Conservation (phyloP, 2,113 vertebrate species). For the Melierax canorus region DNA sequence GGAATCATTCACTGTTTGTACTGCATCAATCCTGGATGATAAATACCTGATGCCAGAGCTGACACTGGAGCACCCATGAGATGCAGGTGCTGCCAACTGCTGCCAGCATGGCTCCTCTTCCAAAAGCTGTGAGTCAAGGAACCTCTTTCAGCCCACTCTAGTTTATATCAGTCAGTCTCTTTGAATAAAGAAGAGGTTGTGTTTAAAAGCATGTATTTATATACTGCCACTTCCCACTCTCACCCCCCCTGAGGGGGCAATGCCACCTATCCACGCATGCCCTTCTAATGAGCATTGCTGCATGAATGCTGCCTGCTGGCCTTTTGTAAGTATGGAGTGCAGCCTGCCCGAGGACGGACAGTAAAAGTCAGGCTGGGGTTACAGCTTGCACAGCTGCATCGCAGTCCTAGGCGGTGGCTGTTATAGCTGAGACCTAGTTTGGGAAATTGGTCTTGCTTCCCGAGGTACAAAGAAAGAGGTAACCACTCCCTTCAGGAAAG, state of each 20-base stretch:
- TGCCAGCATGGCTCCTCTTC: background rate
- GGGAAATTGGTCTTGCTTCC: background rate
- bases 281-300: background rate
- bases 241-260: background rate
- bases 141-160: background rate
- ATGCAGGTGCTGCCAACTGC: background rate
- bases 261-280: background rate
- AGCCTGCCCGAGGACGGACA: background rate
- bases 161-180: background rate
- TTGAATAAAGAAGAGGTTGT: background rate
- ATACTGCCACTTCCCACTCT: background rate
- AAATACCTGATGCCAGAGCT: background rate
- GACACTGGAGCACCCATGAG: background rate
- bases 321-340: accelerated
- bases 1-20: background rate
- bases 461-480: background rate
- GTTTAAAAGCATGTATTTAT: background rate
- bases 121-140: background rate
- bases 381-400: background rate
- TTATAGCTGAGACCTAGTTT: background rate
- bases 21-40: background rate
- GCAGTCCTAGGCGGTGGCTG: background rate
- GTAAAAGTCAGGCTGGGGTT: background rate
- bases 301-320: background rate
- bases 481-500: background rate